Evolutionary conservation across 2,888 invertebrate species (phyloP), one percentile per base, ranked within the genome.

Genomic region (Parthenolecanium corni): DNA sequence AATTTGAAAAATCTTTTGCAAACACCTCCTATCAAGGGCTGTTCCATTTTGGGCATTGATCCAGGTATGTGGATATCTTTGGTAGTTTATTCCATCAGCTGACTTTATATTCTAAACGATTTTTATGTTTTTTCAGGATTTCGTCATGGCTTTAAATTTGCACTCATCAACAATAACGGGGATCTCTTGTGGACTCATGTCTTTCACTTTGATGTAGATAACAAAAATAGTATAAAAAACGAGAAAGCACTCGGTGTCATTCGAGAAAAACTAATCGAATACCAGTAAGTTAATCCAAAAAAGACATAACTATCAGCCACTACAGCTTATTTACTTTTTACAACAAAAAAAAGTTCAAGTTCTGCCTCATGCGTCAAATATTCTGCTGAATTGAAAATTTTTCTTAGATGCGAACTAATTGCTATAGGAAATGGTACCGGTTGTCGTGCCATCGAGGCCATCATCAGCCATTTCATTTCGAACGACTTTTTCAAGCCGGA

Each of bases 351-450:
- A 31, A 31, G 31, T 31, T 31, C 31, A 6, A 31, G 9, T 31
- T 31, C 9, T 31, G 9, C 31, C 9, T 4, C 4, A 9, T 9
- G 31, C 31, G n/a, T n/a, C n/a, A n/a, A n/a, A n/a, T n/a, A n/a
- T n/a, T n/a, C n/a, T 31, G 31, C 9, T 31, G 4, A 9, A 31
- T 40, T 38, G 20, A 3, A 12, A 24, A 16, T 25, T 31, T 2
- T 36, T 62, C 40, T 38, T 72, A 86, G 87, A 36, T 86, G 87
- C 71, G 80, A 82, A 63, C 74, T 87, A n/a, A 82, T 95, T 68
- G 92, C 89, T 5, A 74, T 95, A 44, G 95, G 95, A 1, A 93
- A 94, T 75, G 94, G 91, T 1, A 89, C 86, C 3, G 94, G 87
- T 0, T 91, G 93, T 70, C 79, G 92, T 47, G 86, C 93, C 73